Evolutionary conservation across 2,113 vertebrate genomes (phyloP).

Genomic region (Paedocypris sp.): DNA sequence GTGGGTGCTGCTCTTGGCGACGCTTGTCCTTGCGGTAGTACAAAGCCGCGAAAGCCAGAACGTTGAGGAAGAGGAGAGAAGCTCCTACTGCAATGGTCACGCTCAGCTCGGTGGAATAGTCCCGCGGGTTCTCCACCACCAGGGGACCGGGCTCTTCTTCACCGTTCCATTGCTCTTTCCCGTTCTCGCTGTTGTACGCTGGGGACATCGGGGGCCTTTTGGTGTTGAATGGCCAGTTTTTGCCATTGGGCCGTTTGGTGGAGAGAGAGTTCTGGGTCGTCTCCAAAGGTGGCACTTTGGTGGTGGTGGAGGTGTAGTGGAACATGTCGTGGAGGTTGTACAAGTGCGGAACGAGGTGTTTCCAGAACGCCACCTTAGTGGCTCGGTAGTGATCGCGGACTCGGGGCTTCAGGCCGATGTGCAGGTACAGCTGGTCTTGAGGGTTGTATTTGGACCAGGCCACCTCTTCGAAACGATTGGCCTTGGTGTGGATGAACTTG

Average conservation of each 20-base stretch:
- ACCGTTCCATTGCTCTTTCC: conserved; percentile 77
- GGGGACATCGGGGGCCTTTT: conserved; percentile 90
- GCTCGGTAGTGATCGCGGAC: conserved; percentile 97
- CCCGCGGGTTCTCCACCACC: conserved; percentile 84
- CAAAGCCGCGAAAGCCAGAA: conserved; percentile 90
- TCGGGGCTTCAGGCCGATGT: conserved; percentile 93
- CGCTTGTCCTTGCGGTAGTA: conserved; percentile 99
- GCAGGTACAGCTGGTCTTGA: conserved; percentile 93
- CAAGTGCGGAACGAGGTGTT: conserved; percentile 92
- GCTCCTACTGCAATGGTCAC: conserved; percentile 96
- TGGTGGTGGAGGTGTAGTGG: conserved; percentile 96
- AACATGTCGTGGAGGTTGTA: conserved; percentile 99
- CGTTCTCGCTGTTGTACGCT: conserved; percentile 80
- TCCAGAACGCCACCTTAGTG: conserved; percentile 99
- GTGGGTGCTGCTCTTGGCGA: conserved; percentile 79
- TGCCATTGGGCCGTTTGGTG: conserved; percentile 83
- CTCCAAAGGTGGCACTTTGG: conserved; percentile 91
- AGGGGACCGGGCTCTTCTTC: conserved; percentile 76
- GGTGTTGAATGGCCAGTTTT: conserved; percentile 82
- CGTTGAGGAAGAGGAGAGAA: conserved; percentile 93
- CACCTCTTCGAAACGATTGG: conserved; percentile 95
- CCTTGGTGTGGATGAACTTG: conserved; percentile 99
- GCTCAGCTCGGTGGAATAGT: conserved; percentile 96
- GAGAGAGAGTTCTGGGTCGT: conserved; percentile 89
- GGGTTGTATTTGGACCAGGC: conserved; percentile 99